Base-by-base conservation (phyloP, 2,888 invertebrate genomes). In the Arrhopalites spinosus region DNA sequence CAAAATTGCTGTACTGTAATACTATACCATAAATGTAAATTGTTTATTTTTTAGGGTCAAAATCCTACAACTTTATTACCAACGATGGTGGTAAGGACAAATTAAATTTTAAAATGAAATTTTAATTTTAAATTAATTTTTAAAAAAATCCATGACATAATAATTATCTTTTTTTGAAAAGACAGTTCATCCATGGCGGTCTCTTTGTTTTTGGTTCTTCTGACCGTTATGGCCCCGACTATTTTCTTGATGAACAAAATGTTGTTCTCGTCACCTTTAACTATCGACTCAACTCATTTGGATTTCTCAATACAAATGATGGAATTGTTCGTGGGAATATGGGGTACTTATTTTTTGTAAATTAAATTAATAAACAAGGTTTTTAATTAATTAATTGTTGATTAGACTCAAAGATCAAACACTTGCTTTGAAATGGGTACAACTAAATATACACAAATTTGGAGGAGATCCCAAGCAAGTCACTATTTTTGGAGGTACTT, bases 111-210 rank as follows among this genome's bases (percentile, higher is more conserved):
- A 50, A 50, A 50, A 45, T 45, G 45, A 45, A 7, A 45, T 11
- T 11, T 11, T 45, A 11, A 11, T 45, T 15, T 15, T 15, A 15
- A 11, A 11, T 45, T 15, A 45, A 7, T 11, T 45, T 45, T 45
- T 11, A 15, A 7, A 11, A 15, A 45, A 45, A 45, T 15, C 15
- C 45, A 15, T 11, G 45, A 45, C 45, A 11, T 45, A 15, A 45
- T 7, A 45, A 11, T 45, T 7, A 15, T 7, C 15, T n/a, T 56
- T 61, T 15, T 61, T 13, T 61, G 3, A 20, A n/a, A n/a, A n/a
- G n/a, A n/a, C n/a, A n/a, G 11, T 61, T 61, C 61, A 61, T 61
- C 3, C 61, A 61, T 15, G 61, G 61, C 3, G 61, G 61, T 20
- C 25, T 61, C 3, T 61, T 61, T 27, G 61, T 61, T 5, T 61